Evolutionary conservation across 2,113 vertebrate species (phyloP), one percentile per base, ranked within the genome.

Genomic region (Crypturellus undulatus): DNA sequence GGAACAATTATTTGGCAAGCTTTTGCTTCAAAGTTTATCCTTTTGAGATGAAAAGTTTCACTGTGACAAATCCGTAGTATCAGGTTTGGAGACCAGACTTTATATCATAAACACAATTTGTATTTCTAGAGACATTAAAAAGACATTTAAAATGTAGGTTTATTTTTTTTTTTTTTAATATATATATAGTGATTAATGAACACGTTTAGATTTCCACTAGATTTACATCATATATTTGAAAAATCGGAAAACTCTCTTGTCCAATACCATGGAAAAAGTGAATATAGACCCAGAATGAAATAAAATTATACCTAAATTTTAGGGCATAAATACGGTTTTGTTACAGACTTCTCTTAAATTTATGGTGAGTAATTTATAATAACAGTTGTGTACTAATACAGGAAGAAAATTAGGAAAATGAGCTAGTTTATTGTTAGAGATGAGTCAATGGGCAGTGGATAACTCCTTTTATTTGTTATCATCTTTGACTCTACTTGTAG

Each of bases 351-450:
- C 12, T 91, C 38, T 88, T 42, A 59, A 64, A 90, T 94, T 96
- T 94, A 94, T 63, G n/a, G 36, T 45, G 58, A 42, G n/a, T 77
- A 93, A 96, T 96, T 94, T 95, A 91, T 87, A 93, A 85, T 60
- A 87, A 42, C 79, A 96, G 59, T 83, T 95, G 88, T 77, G 64
- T 70, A 83, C 63, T 28, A 38, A 90, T 91, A 86, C 38, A 82
- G 3, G 12, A 91, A 77, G 58, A 96, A 82, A 91, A 91, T 84
- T 40, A 49, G 40, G n/a, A 43, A 94, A 90, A 94, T 18, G 72
- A 85, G 5, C 9, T 82, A 79, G 94, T 95, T 96, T 91, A 90
- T 52, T 89, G 52, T 54, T 76, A 79, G 47, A 79, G 17, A 87
- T 59, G 76, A 69, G 36, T 77, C 63, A 79, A 20, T 28, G 13